Evolutionary conservation across 2,888 invertebrate genomes (phyloP).

Genomic region (Eupeodes latifasciatus): DNA sequence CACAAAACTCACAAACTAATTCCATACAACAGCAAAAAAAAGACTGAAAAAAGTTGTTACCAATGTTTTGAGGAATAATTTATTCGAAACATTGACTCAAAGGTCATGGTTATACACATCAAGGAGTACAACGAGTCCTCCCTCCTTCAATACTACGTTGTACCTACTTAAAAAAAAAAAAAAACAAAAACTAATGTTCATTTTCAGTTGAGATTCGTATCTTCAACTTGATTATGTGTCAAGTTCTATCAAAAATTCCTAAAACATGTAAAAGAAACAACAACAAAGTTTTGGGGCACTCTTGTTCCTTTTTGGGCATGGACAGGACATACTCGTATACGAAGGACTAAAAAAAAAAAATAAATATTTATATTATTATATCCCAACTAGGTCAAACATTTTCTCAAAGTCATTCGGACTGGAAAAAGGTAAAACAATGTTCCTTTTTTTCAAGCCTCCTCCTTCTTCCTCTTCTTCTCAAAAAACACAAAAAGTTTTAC

Average conservation of each 20-base stretch:
- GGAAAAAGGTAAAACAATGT: conserved; percentile 31
- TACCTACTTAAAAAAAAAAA: not conserved
- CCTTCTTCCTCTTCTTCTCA: not conserved
- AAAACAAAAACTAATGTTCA: conserved; percentile 4
- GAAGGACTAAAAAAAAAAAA: not conserved
- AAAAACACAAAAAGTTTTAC: conserved; percentile 8
- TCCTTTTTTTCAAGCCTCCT: not conserved
- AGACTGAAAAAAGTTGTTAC: not conserved
- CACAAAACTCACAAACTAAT: not conserved
- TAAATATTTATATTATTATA: not conserved
- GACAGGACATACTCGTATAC: not conserved
- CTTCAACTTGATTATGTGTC: conserved; percentile 33
- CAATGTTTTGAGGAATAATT: conserved; percentile 20
- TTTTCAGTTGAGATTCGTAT: conserved; percentile 29
- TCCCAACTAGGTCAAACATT: conserved; percentile 44
- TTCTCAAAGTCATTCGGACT: conserved; percentile 25
- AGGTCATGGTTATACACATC: conserved; percentile 20
- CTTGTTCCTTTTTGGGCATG: not conserved
- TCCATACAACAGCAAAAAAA: not conserved
- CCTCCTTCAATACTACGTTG: too few species aligned
- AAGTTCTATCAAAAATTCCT: conserved; percentile 30
- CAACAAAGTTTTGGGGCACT: conserved; percentile 10
- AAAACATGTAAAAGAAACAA: not conserved
- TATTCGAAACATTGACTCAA: conserved; percentile 25
- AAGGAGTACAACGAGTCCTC: not conserved